Evolutionary conservation across 92 coral and sea anemone species (phyloP), one percentile per base, ranked within the genome.

Genomic region (Chrysogorgia sp.): DNA sequence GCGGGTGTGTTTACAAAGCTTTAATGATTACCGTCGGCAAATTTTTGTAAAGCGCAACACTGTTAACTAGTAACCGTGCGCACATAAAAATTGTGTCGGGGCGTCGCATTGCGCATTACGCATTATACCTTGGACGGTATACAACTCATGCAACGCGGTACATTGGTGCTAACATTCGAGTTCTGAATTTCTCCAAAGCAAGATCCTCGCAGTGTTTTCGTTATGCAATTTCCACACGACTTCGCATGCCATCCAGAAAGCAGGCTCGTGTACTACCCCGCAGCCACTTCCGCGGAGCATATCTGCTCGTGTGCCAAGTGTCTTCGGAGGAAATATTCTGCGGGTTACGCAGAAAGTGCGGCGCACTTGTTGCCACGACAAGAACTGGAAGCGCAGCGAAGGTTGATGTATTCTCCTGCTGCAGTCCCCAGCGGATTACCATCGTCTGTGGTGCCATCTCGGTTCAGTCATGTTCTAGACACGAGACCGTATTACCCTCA

Each of bases 221-320:
- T 32, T 31, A 72, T 72, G 79, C 79, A 72, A 21, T 72, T 72
- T 14, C n/a, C 63, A n/a, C 65, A 52, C 43, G 79, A 72, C 2
- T 52, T 52, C n/a, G n/a, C n/a, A n/a, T 7, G 53, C 22, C 79
- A 32, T 8, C 30, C 49, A 8, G 64, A 72, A 10, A 72, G 50
- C 24, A 58, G 79, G 14, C 32, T 72, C 6, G 10, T 72, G 63
- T 72, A 53, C 49, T 72, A 72, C 40, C 76, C 53, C 19, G 30
- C 79, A 0, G 19, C n/a, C n/a, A n/a, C 75, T 17, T n/a, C 75
- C 7, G 28, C 79, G 19, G 63, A 72, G 12, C 23, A 33, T 1
- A 48, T 72, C 65, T 72, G 79, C 50, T 72, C 79, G 2, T 72
- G 79, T 26, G 35, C 13, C 22, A 72, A 72, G 37, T 72, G 79